Conservation (phyloP, 2,113 vertebrate species). For the Potamarius usumacintae region DNA sequence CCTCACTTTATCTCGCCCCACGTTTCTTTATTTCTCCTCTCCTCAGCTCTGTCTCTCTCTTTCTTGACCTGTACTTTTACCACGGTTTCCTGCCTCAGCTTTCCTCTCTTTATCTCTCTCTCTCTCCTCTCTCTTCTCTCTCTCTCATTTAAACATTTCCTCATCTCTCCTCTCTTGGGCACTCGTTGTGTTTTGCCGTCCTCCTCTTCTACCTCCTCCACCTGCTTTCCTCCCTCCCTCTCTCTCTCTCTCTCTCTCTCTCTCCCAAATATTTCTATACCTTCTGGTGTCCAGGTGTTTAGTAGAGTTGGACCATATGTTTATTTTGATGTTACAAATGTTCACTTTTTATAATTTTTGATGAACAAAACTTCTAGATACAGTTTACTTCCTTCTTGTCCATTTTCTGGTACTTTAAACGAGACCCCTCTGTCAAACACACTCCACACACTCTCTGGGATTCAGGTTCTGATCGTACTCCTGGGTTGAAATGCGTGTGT, state of each 20-base stretch:
- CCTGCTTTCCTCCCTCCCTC: not conserved
- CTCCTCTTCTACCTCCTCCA: not conserved
- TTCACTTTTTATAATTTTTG: not conserved
- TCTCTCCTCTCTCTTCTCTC: too few relatives aligned
- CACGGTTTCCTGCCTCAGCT: not conserved
- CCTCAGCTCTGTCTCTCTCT: not conserved
- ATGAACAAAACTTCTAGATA: not conserved
- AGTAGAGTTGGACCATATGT: not conserved
- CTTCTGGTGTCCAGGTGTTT: conserved; percentile 11
- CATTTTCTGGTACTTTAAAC: conserved; percentile 48
- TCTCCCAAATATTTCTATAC: conserved; percentile 6
- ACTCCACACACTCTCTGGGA: not conserved
- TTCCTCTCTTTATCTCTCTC: not conserved
- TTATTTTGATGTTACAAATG: not conserved
- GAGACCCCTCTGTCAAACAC: conserved; percentile 33
- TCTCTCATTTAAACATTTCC: not conserved
- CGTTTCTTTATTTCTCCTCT: not conserved
- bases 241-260: not conserved
- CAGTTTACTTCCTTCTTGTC: not conserved
- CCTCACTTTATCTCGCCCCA: not conserved
- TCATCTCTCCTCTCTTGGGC: not conserved
- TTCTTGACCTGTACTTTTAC: not conserved
- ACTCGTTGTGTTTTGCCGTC: not conserved
- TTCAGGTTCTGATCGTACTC: conserved; percentile 35
- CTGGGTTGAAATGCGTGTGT: conserved; percentile 1